Evolutionary conservation across 2,888 invertebrate species (phyloP).

Genomic region (Calliopum simillimum): DNA sequence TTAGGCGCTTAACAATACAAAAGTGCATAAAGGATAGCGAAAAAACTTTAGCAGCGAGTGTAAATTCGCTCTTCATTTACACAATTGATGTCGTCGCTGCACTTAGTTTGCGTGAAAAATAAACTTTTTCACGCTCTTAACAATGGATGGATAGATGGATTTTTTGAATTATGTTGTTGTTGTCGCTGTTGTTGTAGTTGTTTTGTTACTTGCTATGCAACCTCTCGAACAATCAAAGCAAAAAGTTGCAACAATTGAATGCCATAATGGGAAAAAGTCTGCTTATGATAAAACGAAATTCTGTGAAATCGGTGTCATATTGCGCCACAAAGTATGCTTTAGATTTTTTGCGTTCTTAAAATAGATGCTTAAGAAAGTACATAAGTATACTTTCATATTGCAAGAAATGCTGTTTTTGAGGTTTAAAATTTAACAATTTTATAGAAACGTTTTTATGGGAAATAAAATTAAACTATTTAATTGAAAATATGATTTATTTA

Average conservation of each 20-base stretch:
- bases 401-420: too few species aligned
- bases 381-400: too few species aligned
- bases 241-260: background rate
- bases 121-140: background rate
- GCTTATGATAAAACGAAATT: too few species aligned
- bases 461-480: too few species aligned
- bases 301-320: too few species aligned
- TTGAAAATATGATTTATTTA: too few species aligned
- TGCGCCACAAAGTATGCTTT: too few species aligned
- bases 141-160: background rate
- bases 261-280: too few species aligned
- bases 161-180: background rate
- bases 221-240: background rate
- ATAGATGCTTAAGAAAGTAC: too few species aligned
- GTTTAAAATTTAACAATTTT: too few species aligned
- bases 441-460: too few species aligned
- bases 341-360: too few species aligned
- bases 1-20: conserved; percentile 46
- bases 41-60: background rate
- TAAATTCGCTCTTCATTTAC: conserved; percentile 1
- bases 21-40: background rate
- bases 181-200: background rate
- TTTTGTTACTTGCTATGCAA: background rate
- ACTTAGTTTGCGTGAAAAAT: background rate
- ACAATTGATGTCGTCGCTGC: background rate